These are phyloP conservation scores for Meloidogyne floridensis DNA, from an alignment of 1,140 invertebrate species.

Conservation along the genomic window DNA sequence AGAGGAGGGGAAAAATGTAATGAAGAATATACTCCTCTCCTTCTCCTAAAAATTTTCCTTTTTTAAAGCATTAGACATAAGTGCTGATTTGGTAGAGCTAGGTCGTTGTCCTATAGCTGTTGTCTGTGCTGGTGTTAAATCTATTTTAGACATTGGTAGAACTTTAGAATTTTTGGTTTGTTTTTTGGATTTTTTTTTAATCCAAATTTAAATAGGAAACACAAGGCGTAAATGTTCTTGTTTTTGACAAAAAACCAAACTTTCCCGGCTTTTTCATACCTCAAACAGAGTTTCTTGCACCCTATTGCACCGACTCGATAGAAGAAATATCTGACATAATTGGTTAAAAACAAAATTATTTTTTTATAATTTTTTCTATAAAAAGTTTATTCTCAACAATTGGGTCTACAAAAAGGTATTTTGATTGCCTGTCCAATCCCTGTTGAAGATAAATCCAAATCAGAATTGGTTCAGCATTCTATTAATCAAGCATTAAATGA, in stretches of 20 bases:
- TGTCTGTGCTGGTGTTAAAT: conserved; percentile 92
- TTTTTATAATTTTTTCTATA: conserved; percentile 66
- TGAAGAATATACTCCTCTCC: no score
- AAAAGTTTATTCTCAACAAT: conserved; percentile 25
- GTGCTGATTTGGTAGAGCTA: conserved; percentile 89
- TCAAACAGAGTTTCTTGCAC: conserved; percentile 74
- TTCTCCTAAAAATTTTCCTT: background rate
- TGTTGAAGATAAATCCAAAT: conserved; percentile 70
- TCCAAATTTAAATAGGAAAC: conserved; percentile 76
- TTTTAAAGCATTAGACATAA: conserved; percentile 78
- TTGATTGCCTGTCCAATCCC: conserved; percentile 90
- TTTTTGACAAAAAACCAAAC: conserved; percentile 72
- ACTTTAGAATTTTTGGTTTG: conserved; percentile 86
- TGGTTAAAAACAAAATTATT: conserved; percentile 20
- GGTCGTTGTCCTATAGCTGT: conserved; percentile 83
- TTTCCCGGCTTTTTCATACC: conserved; percentile 86
- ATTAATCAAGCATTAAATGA: conserved; percentile 77
- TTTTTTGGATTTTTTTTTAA: background rate
- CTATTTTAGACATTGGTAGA: conserved; percentile 89
- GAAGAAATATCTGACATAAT: conserved; percentile 75
- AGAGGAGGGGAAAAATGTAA: conserved; percentile 77
- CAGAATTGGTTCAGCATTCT: conserved; percentile 71
- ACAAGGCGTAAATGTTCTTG: conserved; percentile 84
- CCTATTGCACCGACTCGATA: conserved; percentile 73
- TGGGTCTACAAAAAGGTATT: conserved; percentile 76